Evolutionary conservation across 2,888 invertebrate species (phyloP).

Genomic region (Mythimna lalbum): DNA sequence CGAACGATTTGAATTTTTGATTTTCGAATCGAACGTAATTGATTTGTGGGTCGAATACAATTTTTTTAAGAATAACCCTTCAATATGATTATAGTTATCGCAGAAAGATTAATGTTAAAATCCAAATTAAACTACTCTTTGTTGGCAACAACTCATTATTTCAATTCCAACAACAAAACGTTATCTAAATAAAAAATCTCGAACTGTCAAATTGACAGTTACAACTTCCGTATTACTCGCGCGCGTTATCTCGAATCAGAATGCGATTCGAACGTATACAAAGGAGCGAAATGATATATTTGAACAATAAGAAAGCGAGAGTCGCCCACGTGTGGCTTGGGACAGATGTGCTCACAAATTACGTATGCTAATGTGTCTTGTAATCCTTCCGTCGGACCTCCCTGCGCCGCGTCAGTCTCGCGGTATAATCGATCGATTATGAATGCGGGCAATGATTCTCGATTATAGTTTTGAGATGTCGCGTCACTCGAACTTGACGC

Average conservation of each 20-base stretch:
- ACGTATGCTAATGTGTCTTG: slow-evolving; percentile 88
- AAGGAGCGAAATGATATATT: slow-evolving; percentile 80
- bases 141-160: slow-evolving; percentile 63
- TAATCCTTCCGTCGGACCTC: slow-evolving; percentile 89
- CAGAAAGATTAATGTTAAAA: slow-evolving; percentile 34
- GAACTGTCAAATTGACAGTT: slow-evolving; percentile 71
- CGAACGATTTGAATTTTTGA: slow-evolving; percentile 88
- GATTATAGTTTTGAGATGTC: slow-evolving; percentile 67
- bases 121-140: slow-evolving; percentile 47
- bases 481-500: slow-evolving; percentile 67
- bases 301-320: slow-evolving; percentile 83
- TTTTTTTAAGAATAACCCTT: slow-evolving; percentile 31
- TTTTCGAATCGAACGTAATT: slow-evolving; percentile 86
- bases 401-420: slow-evolving; percentile 76
- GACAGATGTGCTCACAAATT: slow-evolving; percentile 86
- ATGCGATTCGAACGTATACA: slow-evolving; percentile 73
- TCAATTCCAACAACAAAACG: slow-evolving; percentile 72
- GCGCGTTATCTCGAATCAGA: slow-evolving; percentile 74
- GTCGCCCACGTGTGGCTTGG: slow-evolving; percentile 80
- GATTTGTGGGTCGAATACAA: slow-evolving; percentile 74
- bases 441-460: slow-evolving; percentile 74
- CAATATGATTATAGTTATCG: neutral
- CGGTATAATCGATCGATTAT: slow-evolving; percentile 83
- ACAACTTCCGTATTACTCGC: slow-evolving; percentile 78
- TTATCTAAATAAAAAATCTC: slow-evolving; percentile 72